These are phyloP conservation scores for Pseudorasbora parva DNA, from an alignment of 2,113 vertebrate species.

Conservation along the genomic window DNA sequence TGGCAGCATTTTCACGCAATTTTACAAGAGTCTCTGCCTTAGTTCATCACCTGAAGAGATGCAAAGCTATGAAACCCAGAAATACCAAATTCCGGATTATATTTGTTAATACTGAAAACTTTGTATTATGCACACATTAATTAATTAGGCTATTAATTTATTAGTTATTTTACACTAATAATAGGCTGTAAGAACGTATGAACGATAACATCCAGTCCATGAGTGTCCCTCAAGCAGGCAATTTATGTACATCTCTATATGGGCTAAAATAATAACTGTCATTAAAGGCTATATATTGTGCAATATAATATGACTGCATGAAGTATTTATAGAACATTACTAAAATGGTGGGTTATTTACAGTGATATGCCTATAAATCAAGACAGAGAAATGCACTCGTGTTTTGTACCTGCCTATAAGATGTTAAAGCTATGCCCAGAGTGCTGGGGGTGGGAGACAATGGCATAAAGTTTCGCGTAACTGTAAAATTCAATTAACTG, in stretches of 20 bases:
- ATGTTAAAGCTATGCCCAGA: background rate
- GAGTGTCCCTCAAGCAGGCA: background rate
- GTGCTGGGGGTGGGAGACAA: slow-evolving; percentile 13
- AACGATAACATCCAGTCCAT: background rate
- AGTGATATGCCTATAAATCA: background rate
- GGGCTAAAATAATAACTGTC: background rate
- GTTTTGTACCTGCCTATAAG: background rate
- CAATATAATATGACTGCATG: background rate
- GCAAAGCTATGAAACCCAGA: background rate
- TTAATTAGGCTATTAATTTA: too few relatives aligned
- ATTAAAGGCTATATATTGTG: background rate
- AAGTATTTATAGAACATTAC: background rate
- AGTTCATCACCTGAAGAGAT: background rate
- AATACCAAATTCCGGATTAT: background rate
- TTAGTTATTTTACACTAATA: background rate
- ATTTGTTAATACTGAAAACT: background rate
- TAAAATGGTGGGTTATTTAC: background rate
- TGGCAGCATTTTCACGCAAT: background rate
- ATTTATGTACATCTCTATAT: background rate
- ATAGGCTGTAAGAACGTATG: background rate
- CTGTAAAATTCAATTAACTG: slow-evolving; percentile 56
- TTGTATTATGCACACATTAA: background rate
- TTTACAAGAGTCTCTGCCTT: background rate
- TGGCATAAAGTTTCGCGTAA: slow-evolving; percentile 31
- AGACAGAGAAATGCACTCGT: background rate